Evolutionary conservation across 2,888 invertebrate species (phyloP).

Genomic region (Flexamia atlantica): DNA sequence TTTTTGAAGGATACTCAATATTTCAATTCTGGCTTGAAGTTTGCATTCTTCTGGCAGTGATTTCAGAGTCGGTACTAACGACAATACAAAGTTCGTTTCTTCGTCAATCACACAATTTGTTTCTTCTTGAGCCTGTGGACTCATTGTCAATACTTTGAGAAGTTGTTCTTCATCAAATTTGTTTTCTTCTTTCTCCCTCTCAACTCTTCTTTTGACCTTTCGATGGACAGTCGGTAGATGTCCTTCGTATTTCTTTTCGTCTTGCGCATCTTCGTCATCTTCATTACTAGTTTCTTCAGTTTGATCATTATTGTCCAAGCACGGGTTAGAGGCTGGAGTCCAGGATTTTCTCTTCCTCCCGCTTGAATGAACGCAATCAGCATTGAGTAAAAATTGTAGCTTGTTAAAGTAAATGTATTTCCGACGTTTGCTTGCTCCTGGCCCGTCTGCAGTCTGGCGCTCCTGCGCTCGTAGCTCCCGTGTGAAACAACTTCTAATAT

Average conservation of each 20-base stretch:
- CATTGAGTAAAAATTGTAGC: not conserved
- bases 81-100: slow-evolving; percentile 28
- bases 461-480: slow-evolving; percentile 6
- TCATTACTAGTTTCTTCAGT: not conserved
- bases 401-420: slow-evolving; percentile 20
- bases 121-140: not conserved
- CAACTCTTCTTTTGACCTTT: not conserved
- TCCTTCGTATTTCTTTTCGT: not conserved
- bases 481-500: not conserved
- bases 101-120: not conserved
- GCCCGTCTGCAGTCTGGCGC: not conserved
- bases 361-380: not conserved
- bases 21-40: slow-evolving; percentile 34
- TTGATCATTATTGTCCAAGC: no score
- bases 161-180: slow-evolving; percentile 24
- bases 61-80: slow-evolving; percentile 8
- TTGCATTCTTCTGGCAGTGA: slow-evolving; percentile 18
- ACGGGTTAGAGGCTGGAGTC: no score
- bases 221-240: not conserved
- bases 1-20: slow-evolving; percentile 12
- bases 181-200: not conserved
- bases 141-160: not conserved
- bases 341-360: no score
- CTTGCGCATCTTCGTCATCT: not conserved
- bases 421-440: not conserved